Base-by-base conservation (phyloP, 92 coral and sea anemone genomes). In the Scolanthus callimorphus region DNA sequence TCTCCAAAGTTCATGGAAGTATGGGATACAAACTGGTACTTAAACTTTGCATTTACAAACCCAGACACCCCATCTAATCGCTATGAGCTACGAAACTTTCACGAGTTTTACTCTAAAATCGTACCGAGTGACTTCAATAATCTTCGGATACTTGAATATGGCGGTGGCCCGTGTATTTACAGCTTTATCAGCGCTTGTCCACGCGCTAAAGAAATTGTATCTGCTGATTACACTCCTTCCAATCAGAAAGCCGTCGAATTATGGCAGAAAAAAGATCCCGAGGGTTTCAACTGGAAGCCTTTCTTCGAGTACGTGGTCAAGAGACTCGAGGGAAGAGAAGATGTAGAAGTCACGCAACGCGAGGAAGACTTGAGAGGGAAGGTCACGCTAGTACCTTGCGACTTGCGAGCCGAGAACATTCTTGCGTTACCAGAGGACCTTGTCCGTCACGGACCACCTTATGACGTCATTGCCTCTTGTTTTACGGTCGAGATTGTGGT, bases 381-480 rank as follows among this genome's bases (percentile, higher is more conserved):
- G 23, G 27, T 28, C 37, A 27, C 69, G 22, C 19, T 62, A 17
- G 69, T 62, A n/a, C 69, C 69, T 19, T 62, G 69, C 17, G 69
- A 62, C n/a, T 11, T 62, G 10, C 27, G 23, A 31, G 29, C 55
- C 3, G 26, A 44, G 11, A 29, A 62, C 15, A 37, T 25, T 3
- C 37, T 62, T 11, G 39, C 39, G 58, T 25, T 43, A 12, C 69
- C 69, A n/a, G 29, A 13, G 9, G 31, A 20, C 15, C 23, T 2
- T 15, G 17, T 34, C n/a, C 19, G 17, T 0, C 27, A 28, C 43
- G 57, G 57, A 9, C 69, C 69, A 15, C 69, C 55, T 29, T 62
- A 27, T 62, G 69, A 62, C 39, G 69, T 62, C 26, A 45, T 62
- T 1, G 31, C 57, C 20, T 27, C 69, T 3, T 24, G 44, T 26